phyloP scores from a whole-genome alignment of 1,140 invertebrate genomes.

The Pachypeltis micranthus region DNA sequence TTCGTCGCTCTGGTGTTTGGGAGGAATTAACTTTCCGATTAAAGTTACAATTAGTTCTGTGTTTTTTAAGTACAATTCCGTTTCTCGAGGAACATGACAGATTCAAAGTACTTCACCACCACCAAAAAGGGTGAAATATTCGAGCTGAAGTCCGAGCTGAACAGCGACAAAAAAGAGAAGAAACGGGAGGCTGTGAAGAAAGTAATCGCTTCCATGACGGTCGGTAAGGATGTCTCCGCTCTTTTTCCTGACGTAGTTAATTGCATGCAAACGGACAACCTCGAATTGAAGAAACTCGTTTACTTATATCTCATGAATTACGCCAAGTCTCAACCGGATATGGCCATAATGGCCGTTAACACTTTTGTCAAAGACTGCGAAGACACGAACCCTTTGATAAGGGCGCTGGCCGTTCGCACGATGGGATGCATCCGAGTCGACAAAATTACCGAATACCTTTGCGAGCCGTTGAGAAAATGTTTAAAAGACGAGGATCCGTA shows the following conservation, averaged over 20 bases:
- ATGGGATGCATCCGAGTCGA: slow-evolving; percentile 99
- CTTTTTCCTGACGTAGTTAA: slow-evolving; percentile 99
- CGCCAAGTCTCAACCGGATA: slow-evolving; percentile 99
- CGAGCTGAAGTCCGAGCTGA: slow-evolving; percentile 96
- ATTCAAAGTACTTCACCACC: slow-evolving; percentile 99
- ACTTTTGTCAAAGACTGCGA: slow-evolving; percentile 99
- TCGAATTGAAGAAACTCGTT: slow-evolving; percentile 98
- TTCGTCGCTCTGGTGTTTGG: too few relatives aligned
- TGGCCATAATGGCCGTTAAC: slow-evolving; percentile 99
- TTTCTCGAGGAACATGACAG: slow-evolving; percentile 91
- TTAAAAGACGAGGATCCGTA: slow-evolving; percentile 99
- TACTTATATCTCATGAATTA: slow-evolving; percentile 99
- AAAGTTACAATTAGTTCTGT: too few relatives aligned
- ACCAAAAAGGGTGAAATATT: slow-evolving; percentile 99
- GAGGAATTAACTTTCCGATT: too few relatives aligned
- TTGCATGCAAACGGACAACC: slow-evolving; percentile 99
- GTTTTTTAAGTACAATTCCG: too few relatives aligned
- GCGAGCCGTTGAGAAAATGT: slow-evolving; percentile 96
- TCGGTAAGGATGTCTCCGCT: slow-evolving; percentile 91
- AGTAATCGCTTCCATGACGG: slow-evolving; percentile 99
- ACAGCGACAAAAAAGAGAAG: slow-evolving; percentile 99
- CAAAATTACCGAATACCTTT: slow-evolving; percentile 99
- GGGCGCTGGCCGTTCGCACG: slow-evolving; percentile 94
- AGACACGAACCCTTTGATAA: slow-evolving; percentile 97
- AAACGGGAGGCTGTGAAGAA: slow-evolving; percentile 99